These are phyloP conservation scores for Discoglossus pictus DNA, from an alignment of 2,797 vertebrate species.

Conservation along the genomic window DNA sequence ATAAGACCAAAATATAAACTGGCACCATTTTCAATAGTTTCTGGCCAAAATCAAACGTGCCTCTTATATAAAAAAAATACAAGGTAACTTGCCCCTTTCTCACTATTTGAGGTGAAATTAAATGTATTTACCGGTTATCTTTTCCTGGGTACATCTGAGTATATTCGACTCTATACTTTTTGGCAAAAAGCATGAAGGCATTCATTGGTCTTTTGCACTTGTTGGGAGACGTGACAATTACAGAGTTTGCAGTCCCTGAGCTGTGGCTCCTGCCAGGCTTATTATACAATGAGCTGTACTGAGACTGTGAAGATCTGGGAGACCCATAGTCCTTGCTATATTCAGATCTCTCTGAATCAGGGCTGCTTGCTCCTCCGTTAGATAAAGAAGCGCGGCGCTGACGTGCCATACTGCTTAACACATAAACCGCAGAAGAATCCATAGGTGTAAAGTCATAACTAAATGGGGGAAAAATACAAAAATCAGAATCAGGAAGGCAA, in stretches of 20 bases:
- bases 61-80: no score
- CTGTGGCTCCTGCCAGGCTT: slow-evolving; percentile 86
- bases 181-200: slow-evolving; percentile 99
- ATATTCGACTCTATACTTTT: slow-evolving; percentile 99
- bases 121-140: slow-evolving; percentile 90
- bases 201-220: slow-evolving; percentile 99
- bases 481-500: slow-evolving; percentile 7
- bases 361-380: slow-evolving; percentile 82
- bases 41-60: no score
- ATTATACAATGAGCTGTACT: slow-evolving; percentile 71
- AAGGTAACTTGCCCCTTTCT: no score
- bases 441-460: slow-evolving; percentile 97
- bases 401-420: slow-evolving; percentile 97
- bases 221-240: slow-evolving; percentile 85
- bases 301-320: slow-evolving; percentile 76
- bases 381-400: slow-evolving; percentile 93
- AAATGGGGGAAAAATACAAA: slow-evolving; percentile 39
- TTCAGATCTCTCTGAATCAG: slow-evolving; percentile 85
- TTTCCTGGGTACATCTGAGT: slow-evolving; percentile 99
- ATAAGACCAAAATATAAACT: no score
- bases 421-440: slow-evolving; percentile 96
- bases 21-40: no score
- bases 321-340: slow-evolving; percentile 75
- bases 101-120: not conserved
- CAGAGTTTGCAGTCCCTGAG: slow-evolving; percentile 86